Evolutionary conservation across 2,888 invertebrate species (phyloP), one percentile per base, ranked within the genome.

Genomic region (Brachylomia viminalis): DNA sequence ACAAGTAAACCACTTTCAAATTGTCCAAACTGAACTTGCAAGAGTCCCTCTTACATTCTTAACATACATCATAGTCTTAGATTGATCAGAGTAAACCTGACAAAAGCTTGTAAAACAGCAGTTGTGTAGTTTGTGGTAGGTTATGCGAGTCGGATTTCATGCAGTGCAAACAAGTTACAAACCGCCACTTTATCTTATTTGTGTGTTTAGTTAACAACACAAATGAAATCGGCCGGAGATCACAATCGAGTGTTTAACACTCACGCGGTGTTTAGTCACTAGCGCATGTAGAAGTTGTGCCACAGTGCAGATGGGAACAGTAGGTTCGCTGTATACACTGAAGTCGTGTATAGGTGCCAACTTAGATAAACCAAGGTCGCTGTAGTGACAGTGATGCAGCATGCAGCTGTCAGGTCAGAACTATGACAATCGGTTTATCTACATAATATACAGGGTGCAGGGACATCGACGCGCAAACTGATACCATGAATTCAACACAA

Each of bases 141-240:
- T 33, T 33, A n/a, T 30, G 45, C 30, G 56, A 66, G 49, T 33
- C 47, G 42, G 42, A 45, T 49, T n/a, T 56, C 62, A 45, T 67
- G 42, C 49, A 62, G 61, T n/a, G 52, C 54, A 65, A 64, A 68
- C 47, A 27, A 71, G 6, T 59, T 58, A 30, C 77, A 47, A 64
- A 49, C n/a, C 33, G 23, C 17, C 78, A 45, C 56, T 61, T 61
- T n/a, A 69, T 56, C 27, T 49, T 61, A 72, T 68, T 61, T 79
- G 72, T 76, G 30, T 82, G 27, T 69, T 54, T 59, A 65, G 30
- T 77, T 76, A 76, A 81, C 56, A 61, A 58, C 42, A 15, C 66
- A 69, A 71, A 79, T 54, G 20, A 52, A 64, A 66, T 70, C 61
- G 58, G n/a, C n/a, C 49, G 27, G 38, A 47, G 68, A 70, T 47